Base-by-base conservation (phyloP, 2,888 invertebrate species). In the Philereme vetulata region DNA sequence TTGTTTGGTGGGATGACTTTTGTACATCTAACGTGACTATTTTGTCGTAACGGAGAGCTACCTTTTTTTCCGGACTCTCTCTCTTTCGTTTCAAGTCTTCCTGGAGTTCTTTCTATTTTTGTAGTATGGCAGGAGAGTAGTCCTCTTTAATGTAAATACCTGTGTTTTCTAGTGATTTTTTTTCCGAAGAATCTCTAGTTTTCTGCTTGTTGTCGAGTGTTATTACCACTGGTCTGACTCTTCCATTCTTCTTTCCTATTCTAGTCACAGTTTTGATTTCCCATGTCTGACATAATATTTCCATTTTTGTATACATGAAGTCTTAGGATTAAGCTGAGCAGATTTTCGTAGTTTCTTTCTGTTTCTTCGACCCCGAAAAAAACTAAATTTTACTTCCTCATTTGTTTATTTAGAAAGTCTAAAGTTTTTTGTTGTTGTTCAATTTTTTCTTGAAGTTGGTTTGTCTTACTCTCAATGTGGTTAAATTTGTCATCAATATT, bases 311-410 rank as follows among this genome's bases (percentile, higher is more conserved):
- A 36, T 65, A 70, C 60, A 71, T 65, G 52, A 70, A 66, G 32
- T 68, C 56, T n/a, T n/a, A 67, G 51, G 50, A 71, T 48, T 8
- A 85, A 72, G 64, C 83, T 56, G 58, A 66, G 66, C 9, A 72
- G 49, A 9, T 70, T 65, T 5, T 64, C n/a, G 48, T 73, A 70
- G 0, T 59, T 61, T n/a, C 61, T 66, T 61, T 72, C 67, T 2
- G 11, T 46, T 47, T 68, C 68, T 58, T 66, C 62, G 10, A 74
- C 48, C 4, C 72, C 73, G 57, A 74, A 72, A 11, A 72, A 69
- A 45, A 72, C 51, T 1, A 72, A 1, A 11, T 74, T 72, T 66
- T 63, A 71, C n/a, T 54, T 67, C 67, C 66, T 61, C 4, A 65
- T 7, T 36, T 67, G 59, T 43, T 60, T 71, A 3, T 72, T 70